phyloP scores from a whole-genome alignment of 2,113 vertebrate genomes.

The Ammodytes marinus region DNA sequence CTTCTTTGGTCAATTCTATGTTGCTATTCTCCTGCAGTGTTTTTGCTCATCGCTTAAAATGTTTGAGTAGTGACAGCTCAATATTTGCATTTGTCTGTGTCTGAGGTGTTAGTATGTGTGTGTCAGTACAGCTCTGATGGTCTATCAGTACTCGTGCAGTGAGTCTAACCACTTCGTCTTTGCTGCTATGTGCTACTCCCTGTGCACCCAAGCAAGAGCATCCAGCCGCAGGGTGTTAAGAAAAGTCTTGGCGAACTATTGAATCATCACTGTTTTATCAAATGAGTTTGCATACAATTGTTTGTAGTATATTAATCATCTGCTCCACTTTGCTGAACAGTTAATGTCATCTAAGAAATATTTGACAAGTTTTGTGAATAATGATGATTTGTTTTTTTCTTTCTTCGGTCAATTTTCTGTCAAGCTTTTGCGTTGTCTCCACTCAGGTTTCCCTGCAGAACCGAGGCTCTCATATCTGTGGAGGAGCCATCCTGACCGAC shows the following conservation, averaged over 20 bases:
- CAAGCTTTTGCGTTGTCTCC: neutral
- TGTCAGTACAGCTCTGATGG: neutral
- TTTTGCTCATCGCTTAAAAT: neutral
- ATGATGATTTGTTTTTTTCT: neutral
- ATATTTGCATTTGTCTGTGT: neutral
- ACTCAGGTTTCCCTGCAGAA: conserved; percentile 88
- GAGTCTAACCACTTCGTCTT: neutral
- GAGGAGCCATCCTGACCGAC: conserved; percentile 87
- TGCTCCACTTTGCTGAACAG: neutral
- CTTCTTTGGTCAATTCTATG: neutral
- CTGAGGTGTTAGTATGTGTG: neutral
- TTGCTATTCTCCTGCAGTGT: neutral
- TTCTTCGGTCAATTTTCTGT: neutral
- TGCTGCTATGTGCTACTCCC: neutral
- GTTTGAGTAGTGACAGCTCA: neutral
- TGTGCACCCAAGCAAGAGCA: neutral
- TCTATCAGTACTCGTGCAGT: neutral
- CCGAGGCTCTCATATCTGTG: conserved; percentile 88
- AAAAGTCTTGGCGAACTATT: neutral
- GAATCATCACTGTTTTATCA: neutral
- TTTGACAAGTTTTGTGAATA: neutral
- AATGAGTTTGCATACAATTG: neutral
- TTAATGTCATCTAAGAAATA: neutral
- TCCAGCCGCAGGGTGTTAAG: neutral
- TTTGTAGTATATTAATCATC: neutral